Percentiles rank a stretch among this genome's conserved stretches.
Conservation (phyloP, 2,113 vertebrate genomes). For the Paradoxurus hermaphroditus region DNA sequence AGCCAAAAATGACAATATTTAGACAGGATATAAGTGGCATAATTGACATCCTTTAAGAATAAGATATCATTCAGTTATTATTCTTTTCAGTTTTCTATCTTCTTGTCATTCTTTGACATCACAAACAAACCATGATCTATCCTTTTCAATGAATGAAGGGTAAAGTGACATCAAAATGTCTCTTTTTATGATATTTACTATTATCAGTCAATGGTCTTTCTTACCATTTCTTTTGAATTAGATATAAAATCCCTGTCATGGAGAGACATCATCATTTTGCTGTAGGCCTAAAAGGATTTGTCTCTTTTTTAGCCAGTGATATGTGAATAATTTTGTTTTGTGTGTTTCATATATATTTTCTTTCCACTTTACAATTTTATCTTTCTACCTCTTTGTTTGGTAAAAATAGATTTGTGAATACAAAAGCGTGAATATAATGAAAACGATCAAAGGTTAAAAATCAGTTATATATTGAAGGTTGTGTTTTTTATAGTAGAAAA, state of each 20-base stretch:
- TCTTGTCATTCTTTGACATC: slow-evolving; percentile 33
- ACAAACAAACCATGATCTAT: slow-evolving; percentile 51
- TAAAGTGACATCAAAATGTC: slow-evolving; percentile 63
- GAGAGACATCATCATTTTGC: slow-evolving; percentile 32
- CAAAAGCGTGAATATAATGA: background rate
- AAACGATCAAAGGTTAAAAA: slow-evolving; percentile 34
- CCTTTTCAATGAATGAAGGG: slow-evolving; percentile 5
- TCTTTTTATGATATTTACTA: slow-evolving; percentile 29
- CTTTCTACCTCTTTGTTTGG: slow-evolving; percentile 14
- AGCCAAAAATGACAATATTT: background rate
- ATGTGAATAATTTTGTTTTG: background rate
- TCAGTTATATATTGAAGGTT: background rate
- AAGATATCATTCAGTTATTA: slow-evolving; percentile 42
- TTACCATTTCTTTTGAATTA: slow-evolving; percentile 63
- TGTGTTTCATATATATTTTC: background rate
- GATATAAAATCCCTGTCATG: slow-evolving; percentile 16
- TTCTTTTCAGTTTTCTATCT: slow-evolving; percentile 18
- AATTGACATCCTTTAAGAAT: slow-evolving; percentile 6
- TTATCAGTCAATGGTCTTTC: slow-evolving; percentile 39
- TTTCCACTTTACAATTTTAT: background rate
- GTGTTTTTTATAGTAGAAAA: background rate
- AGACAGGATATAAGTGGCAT: background rate
- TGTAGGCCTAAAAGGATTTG: background rate
- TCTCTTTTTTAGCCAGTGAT: background rate
- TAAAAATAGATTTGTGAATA: slow-evolving; percentile 26